Evolutionary conservation across 2,797 vertebrate species (phyloP).

Genomic region (Octomys mimax): DNA sequence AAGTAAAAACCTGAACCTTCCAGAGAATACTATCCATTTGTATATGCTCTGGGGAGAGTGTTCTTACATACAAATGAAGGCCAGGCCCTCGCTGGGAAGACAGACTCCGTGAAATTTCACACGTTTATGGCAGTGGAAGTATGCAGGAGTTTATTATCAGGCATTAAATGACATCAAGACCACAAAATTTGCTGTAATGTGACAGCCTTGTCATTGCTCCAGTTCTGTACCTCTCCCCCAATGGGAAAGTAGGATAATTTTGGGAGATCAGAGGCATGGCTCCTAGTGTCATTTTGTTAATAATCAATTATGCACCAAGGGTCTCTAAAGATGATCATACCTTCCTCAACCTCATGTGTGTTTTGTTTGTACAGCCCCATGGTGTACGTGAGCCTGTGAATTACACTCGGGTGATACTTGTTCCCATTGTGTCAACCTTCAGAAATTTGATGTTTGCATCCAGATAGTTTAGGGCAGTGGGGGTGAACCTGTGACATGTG

Average conservation of each 20-base stretch:
- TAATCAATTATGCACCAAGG: not conserved
- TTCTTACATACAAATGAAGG: slow-evolving; percentile 46
- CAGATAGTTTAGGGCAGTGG: not conserved
- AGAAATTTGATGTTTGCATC: not conserved
- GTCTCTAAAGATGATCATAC: slow-evolving; percentile 38
- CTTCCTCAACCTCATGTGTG: slow-evolving; percentile 11
- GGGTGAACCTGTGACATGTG: not conserved
- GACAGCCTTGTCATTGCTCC: not conserved
- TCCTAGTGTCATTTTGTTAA: slow-evolving; percentile 20
- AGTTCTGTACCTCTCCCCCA: not conserved
- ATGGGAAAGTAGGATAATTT: not conserved
- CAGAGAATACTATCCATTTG: slow-evolving; percentile 65
- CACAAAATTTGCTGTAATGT: not conserved
- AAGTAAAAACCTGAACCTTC: slow-evolving; percentile 59
- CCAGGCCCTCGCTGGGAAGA: not conserved
- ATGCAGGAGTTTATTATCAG: not conserved
- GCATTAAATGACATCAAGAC: slow-evolving; percentile 12
- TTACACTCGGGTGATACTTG: not conserved
- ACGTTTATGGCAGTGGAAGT: not conserved
- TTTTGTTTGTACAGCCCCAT: not conserved
- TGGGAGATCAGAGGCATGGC: not conserved
- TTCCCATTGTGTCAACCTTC: not conserved
- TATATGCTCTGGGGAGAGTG: slow-evolving; percentile 51
- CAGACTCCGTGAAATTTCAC: not conserved
- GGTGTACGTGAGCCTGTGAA: slow-evolving; percentile 12